Conservation (phyloP, 2,797 vertebrate species). For the Tragopan temminckii region DNA sequence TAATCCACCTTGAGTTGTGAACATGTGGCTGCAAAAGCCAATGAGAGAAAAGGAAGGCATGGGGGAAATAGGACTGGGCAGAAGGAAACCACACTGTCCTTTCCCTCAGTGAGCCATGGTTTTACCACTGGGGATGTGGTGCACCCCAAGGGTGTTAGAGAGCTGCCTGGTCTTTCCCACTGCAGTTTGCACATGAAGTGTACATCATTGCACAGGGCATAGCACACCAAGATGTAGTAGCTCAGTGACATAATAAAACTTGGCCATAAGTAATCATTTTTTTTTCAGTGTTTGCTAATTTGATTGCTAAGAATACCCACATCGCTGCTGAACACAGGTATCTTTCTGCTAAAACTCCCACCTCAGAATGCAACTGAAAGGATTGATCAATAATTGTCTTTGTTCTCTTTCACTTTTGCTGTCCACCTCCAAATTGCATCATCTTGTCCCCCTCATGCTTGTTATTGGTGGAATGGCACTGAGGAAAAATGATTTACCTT, state of each 20-base stretch:
- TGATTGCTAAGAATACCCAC: background rate
- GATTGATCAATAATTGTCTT: background rate
- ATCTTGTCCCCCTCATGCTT: background rate
- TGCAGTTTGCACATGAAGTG: fast-evolving
- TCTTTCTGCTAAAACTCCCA: background rate
- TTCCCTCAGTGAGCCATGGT: background rate
- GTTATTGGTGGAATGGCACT: constrained; percentile 64
- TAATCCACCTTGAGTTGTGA: background rate
- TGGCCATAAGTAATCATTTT: fast-evolving
- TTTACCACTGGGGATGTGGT: fast-evolving
- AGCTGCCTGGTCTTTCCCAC: fast-evolving
- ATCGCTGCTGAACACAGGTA: background rate
- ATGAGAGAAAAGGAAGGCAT: background rate
- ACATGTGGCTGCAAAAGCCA: background rate
- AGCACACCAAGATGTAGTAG: fast-evolving
- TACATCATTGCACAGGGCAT: background rate
- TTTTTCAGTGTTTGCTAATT: background rate
- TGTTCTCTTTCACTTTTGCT: background rate
- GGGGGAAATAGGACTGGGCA: background rate
- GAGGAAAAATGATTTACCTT: constrained; percentile 71
- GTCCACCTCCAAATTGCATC: constrained; percentile 25
- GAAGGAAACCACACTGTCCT: background rate
- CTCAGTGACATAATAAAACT: background rate
- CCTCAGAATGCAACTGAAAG: background rate
- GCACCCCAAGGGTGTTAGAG: background rate